A percentile compares a stretch with the other conserved stretches of the same genome.
Evolutionary conservation across 2,797 vertebrate species (phyloP).

Genomic region (Pseudopleuronectes americanus): DNA sequence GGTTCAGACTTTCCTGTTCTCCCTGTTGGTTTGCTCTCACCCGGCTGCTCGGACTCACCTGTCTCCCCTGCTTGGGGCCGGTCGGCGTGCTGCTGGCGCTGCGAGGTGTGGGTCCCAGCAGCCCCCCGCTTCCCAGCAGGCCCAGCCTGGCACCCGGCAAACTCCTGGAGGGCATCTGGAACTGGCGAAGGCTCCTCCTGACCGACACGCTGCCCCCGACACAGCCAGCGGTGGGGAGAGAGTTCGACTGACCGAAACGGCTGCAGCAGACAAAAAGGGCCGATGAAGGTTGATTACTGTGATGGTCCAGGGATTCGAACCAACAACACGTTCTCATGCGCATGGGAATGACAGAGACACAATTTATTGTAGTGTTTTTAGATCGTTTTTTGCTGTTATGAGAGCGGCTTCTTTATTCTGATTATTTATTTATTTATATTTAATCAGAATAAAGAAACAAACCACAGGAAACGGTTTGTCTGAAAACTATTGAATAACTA

Average conservation of each 20-base stretch:
- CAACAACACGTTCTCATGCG: too few relatives aligned
- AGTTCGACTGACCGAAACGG: conserved; percentile 96
- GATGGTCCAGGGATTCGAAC: too few relatives aligned
- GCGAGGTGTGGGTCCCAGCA: conserved; percentile 90
- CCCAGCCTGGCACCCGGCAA: conserved; percentile 91
- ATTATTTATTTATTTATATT: too few relatives aligned
- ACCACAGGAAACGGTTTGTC: neutral
- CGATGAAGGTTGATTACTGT: too few relatives aligned
- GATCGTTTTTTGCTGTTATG: too few relatives aligned
- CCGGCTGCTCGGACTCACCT: conserved; percentile 82
- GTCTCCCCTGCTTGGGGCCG: conserved; percentile 94
- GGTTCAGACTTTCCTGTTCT: too few relatives aligned
- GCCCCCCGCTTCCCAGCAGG: conserved; percentile 88
- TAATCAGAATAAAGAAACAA: too few relatives aligned
- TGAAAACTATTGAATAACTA: too few relatives aligned
- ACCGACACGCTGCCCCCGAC: conserved; percentile 88
- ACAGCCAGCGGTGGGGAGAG: conserved; percentile 91
- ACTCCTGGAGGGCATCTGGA: conserved; percentile 94
- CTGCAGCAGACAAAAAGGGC: conserved; percentile 64
- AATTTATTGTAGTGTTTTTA: too few relatives aligned
- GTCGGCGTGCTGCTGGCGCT: conserved; percentile 89
- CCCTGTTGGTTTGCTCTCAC: neutral
- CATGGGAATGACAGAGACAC: too few relatives aligned
- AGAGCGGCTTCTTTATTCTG: too few relatives aligned
- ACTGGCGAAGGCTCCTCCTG: conserved; percentile 93